A percentile compares a stretch with the other conserved stretches of the same genome.
phyloP scores from a whole-genome alignment of 2,797 vertebrate genomes.

The Ctenopoma multispine region DNA sequence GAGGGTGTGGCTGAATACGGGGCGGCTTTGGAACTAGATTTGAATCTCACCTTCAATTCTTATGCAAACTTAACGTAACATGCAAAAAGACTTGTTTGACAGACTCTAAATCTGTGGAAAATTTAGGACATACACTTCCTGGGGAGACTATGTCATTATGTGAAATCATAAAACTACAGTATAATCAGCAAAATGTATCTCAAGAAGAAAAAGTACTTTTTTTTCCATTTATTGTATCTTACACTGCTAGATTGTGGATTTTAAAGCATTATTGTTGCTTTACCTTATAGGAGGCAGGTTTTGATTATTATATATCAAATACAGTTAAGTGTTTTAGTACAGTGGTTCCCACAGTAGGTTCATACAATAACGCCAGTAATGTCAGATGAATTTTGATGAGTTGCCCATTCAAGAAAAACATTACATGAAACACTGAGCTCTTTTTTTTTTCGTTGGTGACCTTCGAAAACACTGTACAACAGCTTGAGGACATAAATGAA shows the following conservation, averaged over 20 bases:
- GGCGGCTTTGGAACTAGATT: background rate
- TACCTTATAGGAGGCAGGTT: too few species aligned
- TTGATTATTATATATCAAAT: too few species aligned
- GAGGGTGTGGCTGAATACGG: constrained; percentile 24
- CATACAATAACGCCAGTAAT: too few species aligned
- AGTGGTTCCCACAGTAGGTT: too few species aligned
- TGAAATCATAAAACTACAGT: too few species aligned
- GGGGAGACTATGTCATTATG: background rate
- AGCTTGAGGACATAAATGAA: constrained; percentile 39
- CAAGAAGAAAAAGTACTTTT: too few species aligned
- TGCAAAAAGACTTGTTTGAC: background rate
- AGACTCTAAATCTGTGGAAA: background rate
- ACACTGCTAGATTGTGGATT: too few species aligned
- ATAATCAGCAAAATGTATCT: too few species aligned
- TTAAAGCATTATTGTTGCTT: too few species aligned
- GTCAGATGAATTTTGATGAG: constrained; percentile 40
- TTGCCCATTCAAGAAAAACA: constrained; percentile 56
- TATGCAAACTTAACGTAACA: background rate
- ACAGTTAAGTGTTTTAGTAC: too few species aligned
- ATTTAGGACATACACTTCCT: background rate
- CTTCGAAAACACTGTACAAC: background rate
- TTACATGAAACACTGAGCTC: constrained; percentile 46
- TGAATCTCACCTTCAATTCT: constrained; percentile 43
- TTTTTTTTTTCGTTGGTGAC: constrained; percentile 21
- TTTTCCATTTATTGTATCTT: too few species aligned